Base-by-base conservation (phyloP, 2,113 vertebrate genomes). In the Odocoileus hemionus region DNA sequence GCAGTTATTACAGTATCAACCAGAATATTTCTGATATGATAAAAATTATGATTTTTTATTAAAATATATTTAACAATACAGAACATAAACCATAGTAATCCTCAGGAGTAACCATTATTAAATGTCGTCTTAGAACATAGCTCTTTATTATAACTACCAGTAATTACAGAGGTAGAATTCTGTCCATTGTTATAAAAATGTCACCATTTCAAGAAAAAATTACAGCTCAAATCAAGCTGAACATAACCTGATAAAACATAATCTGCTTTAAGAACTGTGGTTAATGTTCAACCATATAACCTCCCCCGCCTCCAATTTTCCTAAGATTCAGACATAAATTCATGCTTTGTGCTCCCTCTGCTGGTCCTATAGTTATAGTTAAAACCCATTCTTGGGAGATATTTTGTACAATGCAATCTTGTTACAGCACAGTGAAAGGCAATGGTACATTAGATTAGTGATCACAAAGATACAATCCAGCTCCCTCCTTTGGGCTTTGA, bases 341-440 rank as follows among this genome's bases (percentile, higher is more conserved):
- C 94, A 93, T 26, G 0, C 86, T 55, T 94, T 93, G 96, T 97
- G 92, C 55, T 79, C 91, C 91, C 95, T 79, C 91, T 97, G 36
- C 86, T 92, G 97, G 61, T 45, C 89, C 57, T 67, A 36, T 1
- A 84, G 80, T 6, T 74, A 85, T 14, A 43, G 50, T 9, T 67
- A 39, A 74, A 97, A 50, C 14, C 39, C 61, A 80, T 30, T 74
- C 28, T 86, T 54, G 47, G 39, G 12, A 95, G 74, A 79, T 25
- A 9, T 60, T 39, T 43, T 57, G 39, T 52, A 89, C 39, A 47
- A 82, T 28, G 11, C 15, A 52, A 16, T 70, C 58, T 16, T 52
- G 7, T 60, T 58, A 83, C 9, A 80, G 52, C 33, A 82, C 39
- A 55, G 16, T 39, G 30, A 86, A 94, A 93, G 52, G 43, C 50